phyloP scores from a whole-genome alignment of 2,888 invertebrate species.

The Willowsia nigromaculata region DNA sequence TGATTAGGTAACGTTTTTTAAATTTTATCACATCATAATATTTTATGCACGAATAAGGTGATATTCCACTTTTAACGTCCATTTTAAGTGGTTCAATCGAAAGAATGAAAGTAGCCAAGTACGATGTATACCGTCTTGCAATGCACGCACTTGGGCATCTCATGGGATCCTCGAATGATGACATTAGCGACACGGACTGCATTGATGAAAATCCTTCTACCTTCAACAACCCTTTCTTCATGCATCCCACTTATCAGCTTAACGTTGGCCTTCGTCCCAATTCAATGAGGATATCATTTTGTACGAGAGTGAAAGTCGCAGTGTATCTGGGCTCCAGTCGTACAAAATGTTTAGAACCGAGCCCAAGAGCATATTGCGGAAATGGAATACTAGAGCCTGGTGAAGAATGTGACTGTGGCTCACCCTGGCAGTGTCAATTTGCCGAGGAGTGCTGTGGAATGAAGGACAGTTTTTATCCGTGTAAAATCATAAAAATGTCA shows the following conservation, averaged over 20 bases:
- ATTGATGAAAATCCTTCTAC: conserved; percentile 22
- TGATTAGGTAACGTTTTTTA: background rate
- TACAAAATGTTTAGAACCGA: conserved; percentile 59
- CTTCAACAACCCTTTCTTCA: conserved; percentile 69
- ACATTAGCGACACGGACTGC: conserved; percentile 41
- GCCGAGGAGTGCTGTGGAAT: conserved; percentile 33
- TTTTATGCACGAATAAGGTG: background rate
- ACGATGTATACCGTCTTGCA: conserved; percentile 71
- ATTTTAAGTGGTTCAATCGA: conserved; percentile 29
- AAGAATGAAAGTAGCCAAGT: conserved; percentile 66
- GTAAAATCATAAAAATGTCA: background rate
- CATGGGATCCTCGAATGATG: conserved; percentile 72
- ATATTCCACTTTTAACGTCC: background rate
- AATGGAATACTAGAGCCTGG: conserved; percentile 72
- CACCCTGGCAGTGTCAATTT: conserved; percentile 69
- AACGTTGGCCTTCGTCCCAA: conserved; percentile 74
- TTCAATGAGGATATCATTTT: conserved; percentile 71
- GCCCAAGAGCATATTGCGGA: conserved; percentile 68
- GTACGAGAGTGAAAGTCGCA: conserved; percentile 69
- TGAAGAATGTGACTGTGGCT: conserved; percentile 74
- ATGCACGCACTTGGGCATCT: conserved; percentile 72
- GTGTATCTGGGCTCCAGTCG: conserved; percentile 62
- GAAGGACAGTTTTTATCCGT: conserved; percentile 29
- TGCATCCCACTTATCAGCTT: conserved; percentile 68
- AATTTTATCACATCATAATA: background rate